Percentiles rank a stretch among this genome's conserved stretches.
Conservation (phyloP, 2,888 invertebrate species). For the Orthosia incerta region DNA sequence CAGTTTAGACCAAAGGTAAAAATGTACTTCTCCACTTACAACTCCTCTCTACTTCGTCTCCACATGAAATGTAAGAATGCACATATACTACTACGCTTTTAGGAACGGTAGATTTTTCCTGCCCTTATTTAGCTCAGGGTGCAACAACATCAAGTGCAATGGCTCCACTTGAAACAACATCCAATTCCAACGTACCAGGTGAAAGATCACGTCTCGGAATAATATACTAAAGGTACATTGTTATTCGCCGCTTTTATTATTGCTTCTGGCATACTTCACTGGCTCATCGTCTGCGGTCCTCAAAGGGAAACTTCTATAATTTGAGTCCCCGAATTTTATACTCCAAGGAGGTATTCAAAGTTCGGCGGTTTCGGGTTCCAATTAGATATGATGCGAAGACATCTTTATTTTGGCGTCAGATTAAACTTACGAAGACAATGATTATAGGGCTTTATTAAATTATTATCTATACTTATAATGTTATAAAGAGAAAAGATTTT, state of each 20-base stretch:
- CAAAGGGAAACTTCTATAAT: conserved; percentile 43
- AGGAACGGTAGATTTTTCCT: neutral
- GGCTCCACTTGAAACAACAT: conserved; percentile 25
- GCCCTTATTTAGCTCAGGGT: neutral
- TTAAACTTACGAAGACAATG: neutral
- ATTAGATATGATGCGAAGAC: conserved; percentile 25
- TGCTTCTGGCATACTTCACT: conserved; percentile 19
- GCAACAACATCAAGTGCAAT: conserved; percentile 29
- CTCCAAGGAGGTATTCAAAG: conserved; percentile 14
- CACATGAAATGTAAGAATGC: too few species aligned
- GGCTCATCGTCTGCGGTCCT: conserved; percentile 18
- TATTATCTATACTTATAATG: too few species aligned
- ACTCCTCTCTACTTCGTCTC: too few species aligned
- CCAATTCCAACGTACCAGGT: neutral
- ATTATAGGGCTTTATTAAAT: too few species aligned
- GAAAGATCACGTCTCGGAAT: conserved; percentile 28
- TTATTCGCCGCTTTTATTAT: conserved; percentile 29
- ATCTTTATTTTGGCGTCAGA: conserved; percentile 13
- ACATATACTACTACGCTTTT: neutral
- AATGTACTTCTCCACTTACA: too few species aligned
- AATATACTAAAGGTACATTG: neutral
- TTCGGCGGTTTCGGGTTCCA: conserved; percentile 25
- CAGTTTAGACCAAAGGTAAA: too few species aligned
- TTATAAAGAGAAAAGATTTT: too few species aligned
- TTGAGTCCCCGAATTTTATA: conserved; percentile 35